phyloP scores from a whole-genome alignment of 2,113 vertebrate genomes.

The Ranitomeya imitator region DNA sequence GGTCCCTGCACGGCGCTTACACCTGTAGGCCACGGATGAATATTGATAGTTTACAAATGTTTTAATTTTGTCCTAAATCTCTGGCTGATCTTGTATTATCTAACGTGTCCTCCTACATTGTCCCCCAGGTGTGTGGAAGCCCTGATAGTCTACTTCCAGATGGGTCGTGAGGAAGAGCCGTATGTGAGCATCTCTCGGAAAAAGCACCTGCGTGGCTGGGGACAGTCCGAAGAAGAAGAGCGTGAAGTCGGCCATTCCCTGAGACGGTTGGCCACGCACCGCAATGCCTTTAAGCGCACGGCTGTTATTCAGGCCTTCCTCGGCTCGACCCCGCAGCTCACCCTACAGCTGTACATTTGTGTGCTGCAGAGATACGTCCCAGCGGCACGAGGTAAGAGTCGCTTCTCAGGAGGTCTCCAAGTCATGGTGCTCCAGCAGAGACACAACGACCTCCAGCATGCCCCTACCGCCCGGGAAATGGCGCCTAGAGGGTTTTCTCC shows the following conservation, averaged over 20 bases:
- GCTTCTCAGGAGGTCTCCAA: background rate
- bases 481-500: too few species aligned
- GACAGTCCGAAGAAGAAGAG: slow-evolving; percentile 78
- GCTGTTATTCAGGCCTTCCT: slow-evolving; percentile 95
- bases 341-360: slow-evolving; percentile 91
- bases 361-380: slow-evolving; percentile 84
- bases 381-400: slow-evolving; percentile 74
- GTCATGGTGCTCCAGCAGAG: too few species aligned
- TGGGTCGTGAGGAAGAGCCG: slow-evolving; percentile 83
- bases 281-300: slow-evolving; percentile 92
- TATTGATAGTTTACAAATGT: too few species aligned
- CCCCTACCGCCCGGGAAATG: too few species aligned
- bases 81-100: too few species aligned
- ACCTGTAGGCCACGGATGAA: too few species aligned
- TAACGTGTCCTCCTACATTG: background rate
- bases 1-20: too few species aligned
- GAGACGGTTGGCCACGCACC: slow-evolving; percentile 83
- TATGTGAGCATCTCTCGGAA: slow-evolving; percentile 90
- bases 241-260: slow-evolving; percentile 88
- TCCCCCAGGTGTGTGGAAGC: slow-evolving; percentile 89
- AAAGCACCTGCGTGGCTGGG: slow-evolving; percentile 77
- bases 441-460: too few species aligned
- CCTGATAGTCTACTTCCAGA: slow-evolving; percentile 82
- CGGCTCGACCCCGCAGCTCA: slow-evolving; percentile 93
- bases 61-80: too few species aligned